phyloP scores from a whole-genome alignment of 2,797 vertebrate species.

The Poecilia wingei region DNA sequence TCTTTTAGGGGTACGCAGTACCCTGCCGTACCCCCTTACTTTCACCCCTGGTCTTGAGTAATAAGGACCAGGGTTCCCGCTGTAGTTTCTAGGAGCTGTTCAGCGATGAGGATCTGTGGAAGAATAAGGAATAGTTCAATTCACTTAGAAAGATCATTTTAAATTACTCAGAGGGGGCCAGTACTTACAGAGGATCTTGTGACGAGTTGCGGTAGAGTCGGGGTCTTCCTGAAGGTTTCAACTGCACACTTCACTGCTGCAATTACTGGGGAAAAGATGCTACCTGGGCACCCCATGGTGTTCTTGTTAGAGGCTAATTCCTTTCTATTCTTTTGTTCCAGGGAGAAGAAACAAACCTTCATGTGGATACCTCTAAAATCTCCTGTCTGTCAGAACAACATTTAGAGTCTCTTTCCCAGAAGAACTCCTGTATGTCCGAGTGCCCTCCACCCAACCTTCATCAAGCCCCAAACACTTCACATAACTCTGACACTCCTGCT shows the following conservation, averaged over 20 bases:
- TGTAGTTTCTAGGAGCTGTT: not conserved
- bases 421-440: slow-evolving; percentile 49
- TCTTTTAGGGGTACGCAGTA: no score
- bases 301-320: not conserved
- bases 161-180: not conserved
- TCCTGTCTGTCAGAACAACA: slow-evolving; percentile 36
- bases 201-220: not conserved
- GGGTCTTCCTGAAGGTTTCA: not conserved
- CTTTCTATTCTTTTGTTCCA: slow-evolving; percentile 36
- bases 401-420: slow-evolving; percentile 54
- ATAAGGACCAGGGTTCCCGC: not conserved
- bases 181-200: not conserved
- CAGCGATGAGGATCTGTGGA: not conserved
- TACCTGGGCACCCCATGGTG: not conserved
- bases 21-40: no score
- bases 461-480: slow-evolving; percentile 14
- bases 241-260: not conserved
- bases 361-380: slow-evolving; percentile 35
- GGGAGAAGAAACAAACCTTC: slow-evolving; percentile 40
- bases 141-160: not conserved
- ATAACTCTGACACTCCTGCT: slow-evolving; percentile 9
- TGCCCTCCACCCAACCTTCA: slow-evolving; percentile 34
- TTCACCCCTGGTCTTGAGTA: no score
- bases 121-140: not conserved
- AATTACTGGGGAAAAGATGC: not conserved